phyloP scores from a whole-genome alignment of 1,140 invertebrate species.

The Psilanteris sp. region DNA sequence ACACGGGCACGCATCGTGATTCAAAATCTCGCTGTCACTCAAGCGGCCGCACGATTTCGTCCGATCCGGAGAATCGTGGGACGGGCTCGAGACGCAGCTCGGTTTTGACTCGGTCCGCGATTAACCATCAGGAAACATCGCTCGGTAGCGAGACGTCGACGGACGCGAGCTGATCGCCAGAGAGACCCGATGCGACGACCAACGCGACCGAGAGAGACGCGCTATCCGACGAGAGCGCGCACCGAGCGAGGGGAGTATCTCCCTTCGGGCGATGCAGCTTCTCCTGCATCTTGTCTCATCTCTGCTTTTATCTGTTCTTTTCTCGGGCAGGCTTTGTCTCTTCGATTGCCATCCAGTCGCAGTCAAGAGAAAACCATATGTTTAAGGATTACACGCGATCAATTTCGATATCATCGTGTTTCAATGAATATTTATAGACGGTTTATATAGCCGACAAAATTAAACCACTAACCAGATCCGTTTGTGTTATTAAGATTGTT shows the following conservation, averaged over 20 bases:
- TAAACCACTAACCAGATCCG: conserved; percentile 27
- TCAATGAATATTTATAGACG: conserved; percentile 50
- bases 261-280: conserved; percentile 78
- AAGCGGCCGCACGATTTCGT: conserved; percentile 35
- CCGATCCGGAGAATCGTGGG: conserved; percentile 16
- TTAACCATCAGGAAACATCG: conserved; percentile 40
- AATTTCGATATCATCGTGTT: conserved; percentile 53
- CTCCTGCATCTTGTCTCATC: conserved; percentile 67
- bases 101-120: conserved; percentile 33
- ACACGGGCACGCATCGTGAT: conserved; percentile 15
- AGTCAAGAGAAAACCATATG: conserved; percentile 52
- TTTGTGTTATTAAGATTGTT: no score
- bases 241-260: conserved; percentile 55
- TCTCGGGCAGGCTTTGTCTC: conserved; percentile 51
- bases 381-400: conserved; percentile 57
- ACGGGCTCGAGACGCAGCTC: conserved; percentile 3
- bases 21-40: conserved; percentile 45
- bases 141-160: conserved; percentile 35
- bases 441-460: conserved; percentile 32
- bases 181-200: no score
- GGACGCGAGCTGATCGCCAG: conserved; percentile 9
- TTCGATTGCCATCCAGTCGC: conserved; percentile 41
- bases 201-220: no score
- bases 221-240: no score
- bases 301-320: conserved; percentile 55